Percentiles rank a stretch among this genome's conserved stretches.
Evolutionary conservation across 2,888 invertebrate species (phyloP).

Genomic region (Holacanthella duospinosa): DNA sequence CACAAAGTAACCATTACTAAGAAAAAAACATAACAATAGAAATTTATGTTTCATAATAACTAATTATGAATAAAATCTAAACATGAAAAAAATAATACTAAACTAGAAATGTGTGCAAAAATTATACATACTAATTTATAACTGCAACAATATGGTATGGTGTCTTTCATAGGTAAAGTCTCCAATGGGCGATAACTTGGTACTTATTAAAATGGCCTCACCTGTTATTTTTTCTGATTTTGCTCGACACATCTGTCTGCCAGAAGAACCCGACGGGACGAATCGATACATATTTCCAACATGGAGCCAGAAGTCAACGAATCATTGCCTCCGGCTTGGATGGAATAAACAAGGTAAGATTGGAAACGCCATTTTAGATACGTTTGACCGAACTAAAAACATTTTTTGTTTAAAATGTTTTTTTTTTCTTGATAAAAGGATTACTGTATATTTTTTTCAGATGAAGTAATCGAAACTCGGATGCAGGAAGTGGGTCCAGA

Average conservation of each 20-base stretch:
- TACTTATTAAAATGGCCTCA: constrained; percentile 66
- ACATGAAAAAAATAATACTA: no score
- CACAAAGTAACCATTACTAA: no score
- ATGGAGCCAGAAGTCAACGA: constrained; percentile 26
- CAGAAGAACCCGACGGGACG: constrained; percentile 48
- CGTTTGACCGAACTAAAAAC: not conserved
- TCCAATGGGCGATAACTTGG: constrained; percentile 77
- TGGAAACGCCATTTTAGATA: not conserved
- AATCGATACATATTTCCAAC: constrained; percentile 14
- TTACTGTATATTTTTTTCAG: constrained; percentile 18
- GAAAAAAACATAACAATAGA: no score
- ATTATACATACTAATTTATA: no score
- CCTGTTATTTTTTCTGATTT: constrained; percentile 67
- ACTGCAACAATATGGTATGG: no score
- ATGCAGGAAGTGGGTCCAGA: constrained; percentile 33
- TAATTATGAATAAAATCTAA: no score
- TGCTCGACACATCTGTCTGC: constrained; percentile 69
- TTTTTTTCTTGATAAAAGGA: no score
- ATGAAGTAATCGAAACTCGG: constrained; percentile 35
- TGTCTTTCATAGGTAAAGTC: constrained; percentile 59
- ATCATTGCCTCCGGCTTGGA: constrained; percentile 64
- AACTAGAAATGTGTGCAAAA: no score
- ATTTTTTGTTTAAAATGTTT: not conserved
- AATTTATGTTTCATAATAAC: no score
- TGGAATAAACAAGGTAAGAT: constrained; percentile 65